Evolutionary conservation across 2,888 invertebrate species (phyloP), one percentile per base, ranked within the genome.

Genomic region (Frankliniella fusca): DNA sequence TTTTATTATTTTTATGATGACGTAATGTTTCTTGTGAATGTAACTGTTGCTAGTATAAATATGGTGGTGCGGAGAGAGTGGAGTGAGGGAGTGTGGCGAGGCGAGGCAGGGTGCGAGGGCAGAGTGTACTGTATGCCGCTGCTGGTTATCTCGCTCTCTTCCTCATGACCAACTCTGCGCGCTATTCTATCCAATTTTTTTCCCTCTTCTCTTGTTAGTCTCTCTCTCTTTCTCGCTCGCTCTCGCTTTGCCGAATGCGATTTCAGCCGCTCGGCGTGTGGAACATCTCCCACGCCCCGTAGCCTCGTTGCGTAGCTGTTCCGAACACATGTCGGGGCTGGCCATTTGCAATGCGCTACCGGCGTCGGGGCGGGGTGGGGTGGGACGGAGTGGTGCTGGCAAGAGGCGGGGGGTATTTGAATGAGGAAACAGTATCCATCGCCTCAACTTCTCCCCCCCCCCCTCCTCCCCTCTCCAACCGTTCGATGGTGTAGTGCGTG

Each of bases 351-450:
- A 61, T 61, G 61, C 38, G 38, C 38, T 38, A 5, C 61, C n/a
- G 61, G 61, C 61, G 54, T 54, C 7, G 61, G 54, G 12, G 54
- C 15, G 15, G 54, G 54, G 18, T 1, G 54, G 54, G 15, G 18
- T 15, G 18, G 7, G 5, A n/a, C n/a, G n/a, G n/a, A n/a, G n/a
- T n/a, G n/a, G n/a, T n/a, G n/a, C n/a, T n/a, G n/a, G n/a, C n/a
- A n/a, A 50, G 50, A 50, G 54, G 70, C 10, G 70, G 70, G 54
- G 8, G 70, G 70, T 76, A 76, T 76, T 76, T 76, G 70, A 76
- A 76, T 76, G 70, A 76, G 70, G 70, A 76, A 76, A 76, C 70
- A 23, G 23, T 76, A 76, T 76, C 70, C 27, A 27, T 76, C 70
- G 70, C 70, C 12, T 70, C 11, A 23, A n/a, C 70, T 7, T 23